A percentile compares a stretch with the other conserved stretches of the same genome.
These are phyloP conservation scores for Microtus ochrogaster DNA, from an alignment of 2,113 vertebrate genomes.

Conservation along the genomic window DNA sequence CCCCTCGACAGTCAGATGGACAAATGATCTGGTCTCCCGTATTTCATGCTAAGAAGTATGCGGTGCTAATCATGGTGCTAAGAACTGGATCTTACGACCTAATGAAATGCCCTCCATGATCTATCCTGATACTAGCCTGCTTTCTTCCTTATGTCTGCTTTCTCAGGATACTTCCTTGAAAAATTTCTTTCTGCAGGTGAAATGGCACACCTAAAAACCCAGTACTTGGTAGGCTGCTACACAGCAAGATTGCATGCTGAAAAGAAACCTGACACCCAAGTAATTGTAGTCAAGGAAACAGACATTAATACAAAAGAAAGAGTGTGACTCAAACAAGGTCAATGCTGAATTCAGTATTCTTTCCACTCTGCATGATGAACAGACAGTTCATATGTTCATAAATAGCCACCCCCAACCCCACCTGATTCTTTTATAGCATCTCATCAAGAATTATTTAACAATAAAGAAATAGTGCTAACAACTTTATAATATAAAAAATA, in stretches of 20 bases:
- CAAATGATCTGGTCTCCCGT: neutral
- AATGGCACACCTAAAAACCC: neutral
- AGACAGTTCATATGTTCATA: neutral
- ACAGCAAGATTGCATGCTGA: neutral
- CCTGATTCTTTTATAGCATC: neutral
- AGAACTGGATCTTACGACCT: neutral
- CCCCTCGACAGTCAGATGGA: neutral
- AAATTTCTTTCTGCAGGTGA: neutral
- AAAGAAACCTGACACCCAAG: neutral
- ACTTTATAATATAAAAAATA: neutral
- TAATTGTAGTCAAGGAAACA: neutral
- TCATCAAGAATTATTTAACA: neutral
- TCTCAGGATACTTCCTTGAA: neutral
- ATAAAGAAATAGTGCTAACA: conserved; percentile 8
- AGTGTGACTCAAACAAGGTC: neutral
- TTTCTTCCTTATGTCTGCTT: neutral
- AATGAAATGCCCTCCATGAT: neutral
- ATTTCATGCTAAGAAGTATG: neutral
- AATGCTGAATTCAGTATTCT: neutral
- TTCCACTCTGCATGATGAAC: neutral
- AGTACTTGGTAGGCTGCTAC: neutral
- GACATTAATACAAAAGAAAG: neutral
- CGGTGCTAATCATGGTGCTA: neutral
- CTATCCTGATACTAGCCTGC: neutral
- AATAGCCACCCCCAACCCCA: neutral